Evolutionary conservation across 2,113 vertebrate species (phyloP).

Genomic region (Amblyornis subalaris): DNA sequence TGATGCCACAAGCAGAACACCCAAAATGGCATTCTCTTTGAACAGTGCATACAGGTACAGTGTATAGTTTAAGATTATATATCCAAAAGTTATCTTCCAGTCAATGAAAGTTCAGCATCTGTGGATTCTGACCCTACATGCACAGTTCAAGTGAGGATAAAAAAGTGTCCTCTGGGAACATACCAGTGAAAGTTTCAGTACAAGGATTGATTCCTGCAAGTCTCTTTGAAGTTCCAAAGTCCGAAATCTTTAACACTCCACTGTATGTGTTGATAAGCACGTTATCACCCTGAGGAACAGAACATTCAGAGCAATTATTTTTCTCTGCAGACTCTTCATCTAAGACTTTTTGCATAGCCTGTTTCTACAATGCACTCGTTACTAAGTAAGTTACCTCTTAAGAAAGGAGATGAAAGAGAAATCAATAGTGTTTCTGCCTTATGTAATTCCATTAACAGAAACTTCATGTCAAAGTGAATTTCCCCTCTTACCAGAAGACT

Average conservation of each 20-base stretch:
- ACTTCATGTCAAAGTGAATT: background rate
- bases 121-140: background rate
- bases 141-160: background rate
- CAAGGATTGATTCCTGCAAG: slow-evolving; percentile 96
- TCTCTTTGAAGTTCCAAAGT: slow-evolving; percentile 97
- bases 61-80: background rate
- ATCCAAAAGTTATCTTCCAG: background rate
- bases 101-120: background rate
- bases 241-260: slow-evolving; percentile 96
- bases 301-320: slow-evolving; percentile 31
- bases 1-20: background rate
- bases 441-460: background rate
- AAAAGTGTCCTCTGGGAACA: background rate
- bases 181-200: slow-evolving; percentile 98
- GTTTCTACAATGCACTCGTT: background rate
- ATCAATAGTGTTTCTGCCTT: background rate
- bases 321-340: background rate
- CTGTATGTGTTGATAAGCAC: slow-evolving; percentile 99
- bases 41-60: background rate
- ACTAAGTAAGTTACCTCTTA: background rate
- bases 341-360: background rate
- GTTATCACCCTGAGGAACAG: slow-evolving; percentile 88
- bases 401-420: background rate
- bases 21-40: background rate
- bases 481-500: background rate